Conservation (phyloP, 2,113 vertebrate genomes). For the Campylomormyrus numenius region DNA sequence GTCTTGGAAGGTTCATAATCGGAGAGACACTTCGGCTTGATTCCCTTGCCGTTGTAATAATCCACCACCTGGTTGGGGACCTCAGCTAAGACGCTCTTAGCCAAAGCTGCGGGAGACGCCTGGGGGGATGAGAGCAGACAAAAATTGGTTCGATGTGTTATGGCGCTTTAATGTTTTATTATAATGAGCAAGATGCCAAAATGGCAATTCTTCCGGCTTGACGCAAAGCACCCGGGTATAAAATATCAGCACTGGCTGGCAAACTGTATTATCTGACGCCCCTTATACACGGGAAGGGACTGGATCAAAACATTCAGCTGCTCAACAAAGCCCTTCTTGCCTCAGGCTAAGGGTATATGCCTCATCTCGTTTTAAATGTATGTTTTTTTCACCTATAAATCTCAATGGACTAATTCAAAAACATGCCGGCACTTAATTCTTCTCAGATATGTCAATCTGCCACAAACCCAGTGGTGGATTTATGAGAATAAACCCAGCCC, state of each 20-base stretch:
- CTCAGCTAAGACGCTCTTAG: constrained; percentile 95
- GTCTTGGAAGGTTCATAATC: constrained; percentile 93
- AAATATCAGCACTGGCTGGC: neutral
- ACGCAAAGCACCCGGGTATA: neutral
- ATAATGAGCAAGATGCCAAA: neutral
- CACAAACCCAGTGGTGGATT: neutral
- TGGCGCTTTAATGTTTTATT: neutral
- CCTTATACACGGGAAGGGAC: neutral
- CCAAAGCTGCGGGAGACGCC: constrained; percentile 94
- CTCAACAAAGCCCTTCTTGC: neutral
- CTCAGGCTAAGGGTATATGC: neutral
- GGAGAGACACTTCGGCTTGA: constrained; percentile 91
- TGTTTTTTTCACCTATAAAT: neutral
- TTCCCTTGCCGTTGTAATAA: constrained; percentile 97
- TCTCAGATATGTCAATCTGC: neutral
- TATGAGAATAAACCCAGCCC: neutral
- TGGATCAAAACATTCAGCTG: neutral
- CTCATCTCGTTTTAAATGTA: neutral
- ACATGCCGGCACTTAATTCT: neutral
- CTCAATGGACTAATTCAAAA: neutral
- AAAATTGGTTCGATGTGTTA: neutral
- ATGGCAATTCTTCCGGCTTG: neutral
- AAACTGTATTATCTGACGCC: neutral
- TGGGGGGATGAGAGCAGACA: constrained; percentile 46
- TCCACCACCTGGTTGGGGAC: constrained; percentile 99